Base-by-base conservation (phyloP, 1,140 invertebrate genomes). In the Neodiprion fabricii region DNA sequence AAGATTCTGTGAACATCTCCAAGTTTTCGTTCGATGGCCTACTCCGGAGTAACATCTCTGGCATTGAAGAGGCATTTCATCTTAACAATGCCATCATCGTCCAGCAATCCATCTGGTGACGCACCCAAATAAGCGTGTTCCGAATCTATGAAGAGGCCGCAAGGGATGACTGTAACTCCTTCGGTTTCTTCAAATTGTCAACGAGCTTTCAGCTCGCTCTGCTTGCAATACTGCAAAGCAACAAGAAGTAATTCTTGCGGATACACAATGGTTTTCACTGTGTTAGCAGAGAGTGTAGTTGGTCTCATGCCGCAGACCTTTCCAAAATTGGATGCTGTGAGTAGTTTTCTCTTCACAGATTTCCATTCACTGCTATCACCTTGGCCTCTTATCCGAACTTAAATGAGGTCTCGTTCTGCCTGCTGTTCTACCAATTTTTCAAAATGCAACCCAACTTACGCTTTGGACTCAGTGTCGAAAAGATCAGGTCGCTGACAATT, bases 301-400 rank as follows among this genome's bases (percentile, higher is more conserved):
- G 40, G 47, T 73, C 66, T 70, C 70, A 73, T 78, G 71, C 82
- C 80, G 48, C 82, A 83, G 23, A 86, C 77, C 75, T 66, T 73
- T 72, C 84, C 83, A 77, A 86, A 87, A 75, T 85, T 84, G 0
- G 83, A 86, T 40, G 84, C 83, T 5, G 85, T 89, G 10, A 86
- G 50, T 17, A 84, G 75, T 28, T 81, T 75, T 72, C 72, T 70
- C 28, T 83, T 74, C 40, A 82, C 61, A 9, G 75, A 72, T 21
- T 79, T 48, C 85, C 85, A 88, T 65, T 82, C 76, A 21, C 75
- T 72, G 23, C 72, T 77, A 12, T 75, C 65, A 49, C 75, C 73
- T 80, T 85, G 84, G 28, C 76, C 48, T 40, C 79, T 69, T 8
- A 81, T 86, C 23, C 71, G 17, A 53, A 67, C 67, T 75, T 83